Percentiles rank a stretch among this genome's conserved stretches.
Conservation (phyloP, 2,797 vertebrate species). For the Halcyon badia region DNA sequence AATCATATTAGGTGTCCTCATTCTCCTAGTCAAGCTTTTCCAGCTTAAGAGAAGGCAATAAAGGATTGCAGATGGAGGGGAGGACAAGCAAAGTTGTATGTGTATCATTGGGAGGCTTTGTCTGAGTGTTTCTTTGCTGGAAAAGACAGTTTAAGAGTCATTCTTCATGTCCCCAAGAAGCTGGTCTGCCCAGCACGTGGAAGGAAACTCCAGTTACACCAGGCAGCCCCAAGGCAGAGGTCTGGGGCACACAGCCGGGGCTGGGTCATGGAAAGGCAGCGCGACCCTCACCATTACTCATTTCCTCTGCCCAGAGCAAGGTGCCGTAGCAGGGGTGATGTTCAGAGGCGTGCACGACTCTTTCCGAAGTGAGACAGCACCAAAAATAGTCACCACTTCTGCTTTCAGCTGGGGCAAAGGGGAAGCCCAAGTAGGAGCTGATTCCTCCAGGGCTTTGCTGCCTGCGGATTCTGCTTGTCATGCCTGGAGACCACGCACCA, state of each 20-base stretch:
- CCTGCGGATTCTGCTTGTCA: rapidly evolving
- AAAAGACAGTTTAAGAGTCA: background rate
- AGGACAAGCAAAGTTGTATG: background rate
- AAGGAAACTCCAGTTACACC: background rate
- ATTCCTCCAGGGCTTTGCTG: background rate
- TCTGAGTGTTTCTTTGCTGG: background rate
- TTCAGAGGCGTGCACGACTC: background rate
- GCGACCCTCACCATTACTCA: background rate
- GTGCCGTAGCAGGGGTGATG: background rate
- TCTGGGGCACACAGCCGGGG: background rate
- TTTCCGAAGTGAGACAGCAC: constrained; percentile 36
- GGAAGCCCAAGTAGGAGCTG: background rate
- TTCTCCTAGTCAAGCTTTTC: background rate
- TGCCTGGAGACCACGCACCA: rapidly evolving
- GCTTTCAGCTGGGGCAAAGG: background rate
- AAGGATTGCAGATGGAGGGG: rapidly evolving
- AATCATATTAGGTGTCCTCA: rapidly evolving
- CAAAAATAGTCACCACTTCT: constrained; percentile 49
- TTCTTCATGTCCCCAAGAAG: background rate
- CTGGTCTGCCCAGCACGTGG: background rate
- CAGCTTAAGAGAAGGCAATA: background rate
- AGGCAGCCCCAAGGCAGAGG: background rate
- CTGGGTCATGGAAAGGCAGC: background rate
- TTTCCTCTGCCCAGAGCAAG: background rate
- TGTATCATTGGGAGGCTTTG: background rate